phyloP scores from a whole-genome alignment of 2,797 vertebrate species.

The Parauchenoglanis punctatus region DNA sequence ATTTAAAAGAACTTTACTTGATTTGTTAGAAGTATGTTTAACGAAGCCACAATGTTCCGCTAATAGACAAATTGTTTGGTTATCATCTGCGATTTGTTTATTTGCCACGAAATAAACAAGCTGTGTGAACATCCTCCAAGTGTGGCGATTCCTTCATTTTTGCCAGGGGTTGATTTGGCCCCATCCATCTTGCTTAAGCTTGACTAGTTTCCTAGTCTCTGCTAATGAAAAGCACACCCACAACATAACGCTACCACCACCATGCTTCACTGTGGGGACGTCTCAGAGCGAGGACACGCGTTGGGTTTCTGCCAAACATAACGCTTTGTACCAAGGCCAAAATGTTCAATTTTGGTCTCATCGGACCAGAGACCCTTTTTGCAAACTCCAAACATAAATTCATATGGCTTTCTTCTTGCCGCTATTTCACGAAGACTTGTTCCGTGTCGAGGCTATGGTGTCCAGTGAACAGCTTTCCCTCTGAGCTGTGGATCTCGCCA shows the following conservation, averaged over 20 bases:
- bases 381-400: not conserved
- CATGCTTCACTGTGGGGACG: not conserved
- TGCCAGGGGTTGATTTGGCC: too few relatives aligned
- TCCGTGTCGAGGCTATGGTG: not conserved
- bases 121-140: too few relatives aligned
- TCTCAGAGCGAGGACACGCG: not conserved
- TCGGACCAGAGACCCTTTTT: not conserved
- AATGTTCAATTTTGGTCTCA: not conserved
- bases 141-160: too few relatives aligned
- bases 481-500: not conserved
- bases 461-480: not conserved
- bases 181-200: not conserved
- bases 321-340: not conserved
- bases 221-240: not conserved
- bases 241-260: not conserved
- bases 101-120: too few relatives aligned
- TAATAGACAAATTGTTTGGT: too few relatives aligned
- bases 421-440: not conserved
- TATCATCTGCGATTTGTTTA: too few relatives aligned
- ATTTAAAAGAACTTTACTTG: too few relatives aligned
- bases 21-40: too few relatives aligned
- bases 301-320: not conserved
- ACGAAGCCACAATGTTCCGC: too few relatives aligned
- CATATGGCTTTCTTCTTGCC: not conserved
- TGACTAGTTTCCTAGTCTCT: not conserved